Conservation (phyloP, 2,113 vertebrate species). For the Prunella himalayana region DNA sequence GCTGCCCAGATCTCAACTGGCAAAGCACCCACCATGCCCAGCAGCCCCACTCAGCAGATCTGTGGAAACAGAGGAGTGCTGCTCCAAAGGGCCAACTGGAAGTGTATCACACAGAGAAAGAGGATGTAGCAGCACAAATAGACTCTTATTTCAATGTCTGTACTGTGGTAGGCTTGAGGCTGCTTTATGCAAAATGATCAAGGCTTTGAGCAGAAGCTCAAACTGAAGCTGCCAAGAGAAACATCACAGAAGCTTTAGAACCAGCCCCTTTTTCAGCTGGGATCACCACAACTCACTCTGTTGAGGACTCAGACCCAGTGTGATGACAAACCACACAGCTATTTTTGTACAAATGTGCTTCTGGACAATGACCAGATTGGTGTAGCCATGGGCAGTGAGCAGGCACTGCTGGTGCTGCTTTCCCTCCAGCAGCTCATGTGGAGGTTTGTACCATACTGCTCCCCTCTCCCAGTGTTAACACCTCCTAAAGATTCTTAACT, state of each 20-base stretch:
- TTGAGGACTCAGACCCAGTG: background rate
- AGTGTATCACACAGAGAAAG: background rate
- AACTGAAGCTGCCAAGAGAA: background rate
- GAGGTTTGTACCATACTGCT: background rate
- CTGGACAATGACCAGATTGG: background rate
- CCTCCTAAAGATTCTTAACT: background rate
- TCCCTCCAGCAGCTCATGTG: background rate
- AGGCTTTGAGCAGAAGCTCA: background rate
- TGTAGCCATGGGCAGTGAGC: background rate
- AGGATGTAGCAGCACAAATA: background rate
- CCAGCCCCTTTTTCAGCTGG: background rate
- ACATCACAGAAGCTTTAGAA: background rate
- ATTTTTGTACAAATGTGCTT: background rate
- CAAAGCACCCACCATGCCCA: background rate
- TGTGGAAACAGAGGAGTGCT: background rate
- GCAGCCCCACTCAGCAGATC: background rate
- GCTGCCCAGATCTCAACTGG: background rate
- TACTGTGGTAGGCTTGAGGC: background rate
- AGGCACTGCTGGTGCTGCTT: background rate
- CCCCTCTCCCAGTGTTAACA: background rate
- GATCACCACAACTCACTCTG: background rate
- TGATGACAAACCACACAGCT: background rate
- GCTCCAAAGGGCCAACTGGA: background rate
- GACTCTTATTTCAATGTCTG: background rate
- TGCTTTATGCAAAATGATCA: background rate